phyloP scores from a whole-genome alignment of 2,888 invertebrate species.

The Norana najaformis region DNA sequence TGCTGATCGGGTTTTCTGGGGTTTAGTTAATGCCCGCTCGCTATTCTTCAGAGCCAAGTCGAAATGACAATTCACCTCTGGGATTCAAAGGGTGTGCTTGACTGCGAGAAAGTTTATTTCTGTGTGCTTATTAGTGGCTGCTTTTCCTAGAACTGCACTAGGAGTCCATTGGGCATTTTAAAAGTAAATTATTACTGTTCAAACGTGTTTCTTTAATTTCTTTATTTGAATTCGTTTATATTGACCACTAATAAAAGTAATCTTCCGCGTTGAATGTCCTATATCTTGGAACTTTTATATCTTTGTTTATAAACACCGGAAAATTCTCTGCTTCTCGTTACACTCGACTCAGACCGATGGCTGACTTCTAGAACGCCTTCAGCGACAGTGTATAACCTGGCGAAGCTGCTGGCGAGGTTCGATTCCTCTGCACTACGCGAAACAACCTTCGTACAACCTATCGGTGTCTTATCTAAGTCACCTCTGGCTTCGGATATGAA shows the following conservation, averaged over 20 bases:
- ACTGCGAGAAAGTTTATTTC: too few relatives aligned
- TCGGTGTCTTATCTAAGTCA: not conserved
- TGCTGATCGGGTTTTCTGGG: too few relatives aligned
- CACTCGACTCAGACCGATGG: not conserved
- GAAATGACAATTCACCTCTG: too few relatives aligned
- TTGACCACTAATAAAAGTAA: not conserved
- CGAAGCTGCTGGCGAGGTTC: not conserved
- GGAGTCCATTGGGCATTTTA: too few relatives aligned
- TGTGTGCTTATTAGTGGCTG: too few relatives aligned
- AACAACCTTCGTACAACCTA: not conserved
- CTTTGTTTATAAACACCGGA: slow-evolving; percentile 1
- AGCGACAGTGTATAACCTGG: not conserved
- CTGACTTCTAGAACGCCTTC: not conserved
- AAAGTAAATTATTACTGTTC: not conserved
- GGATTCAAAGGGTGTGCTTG: too few relatives aligned
- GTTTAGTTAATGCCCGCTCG: too few relatives aligned
- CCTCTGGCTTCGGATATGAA: not conserved
- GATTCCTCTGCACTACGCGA: not conserved
- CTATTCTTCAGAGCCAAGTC: too few relatives aligned
- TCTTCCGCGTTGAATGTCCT: not conserved
- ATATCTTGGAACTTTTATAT: slow-evolving; percentile 3
- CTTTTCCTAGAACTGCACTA: too few relatives aligned
- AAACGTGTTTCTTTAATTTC: not conserved
- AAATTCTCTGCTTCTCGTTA: not conserved
- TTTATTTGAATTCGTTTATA: not conserved